phyloP scores from a whole-genome alignment of 2,113 vertebrate genomes.

The Tauraco erythrolophus region DNA sequence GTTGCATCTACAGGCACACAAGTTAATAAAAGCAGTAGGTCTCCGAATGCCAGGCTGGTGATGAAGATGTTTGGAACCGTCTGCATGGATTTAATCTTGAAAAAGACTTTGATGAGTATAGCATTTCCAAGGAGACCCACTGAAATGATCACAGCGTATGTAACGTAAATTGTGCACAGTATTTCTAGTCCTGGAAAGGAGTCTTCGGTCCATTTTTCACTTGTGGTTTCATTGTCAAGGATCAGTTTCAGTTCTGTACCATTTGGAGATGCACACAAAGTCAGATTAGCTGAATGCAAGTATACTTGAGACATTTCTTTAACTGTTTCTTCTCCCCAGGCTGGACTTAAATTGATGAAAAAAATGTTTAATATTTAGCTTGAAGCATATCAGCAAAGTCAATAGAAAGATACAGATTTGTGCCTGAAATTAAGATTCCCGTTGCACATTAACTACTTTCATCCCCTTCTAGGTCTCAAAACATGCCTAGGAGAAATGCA shows the following conservation, averaged over 20 bases:
- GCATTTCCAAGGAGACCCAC: conserved; percentile 85
- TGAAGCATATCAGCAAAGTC: conserved; percentile 23
- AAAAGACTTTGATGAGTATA: conserved; percentile 85
- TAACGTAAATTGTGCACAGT: conserved; percentile 76
- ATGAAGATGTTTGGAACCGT: conserved; percentile 86
- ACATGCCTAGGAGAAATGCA: conserved; percentile 69
- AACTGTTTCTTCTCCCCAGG: conserved; percentile 58
- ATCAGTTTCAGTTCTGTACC: conserved; percentile 64
- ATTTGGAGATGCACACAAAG: conserved; percentile 61
- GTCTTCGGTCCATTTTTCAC: conserved; percentile 63
- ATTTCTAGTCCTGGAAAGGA: conserved; percentile 78
- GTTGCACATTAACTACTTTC: conserved; percentile 55
- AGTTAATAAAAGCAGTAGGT: conserved; percentile 81
- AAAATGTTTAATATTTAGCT: conserved; percentile 39
- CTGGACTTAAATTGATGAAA: conserved; percentile 36
- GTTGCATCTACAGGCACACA: conserved; percentile 84
- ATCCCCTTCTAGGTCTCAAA: conserved; percentile 64
- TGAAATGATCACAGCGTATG: conserved; percentile 81
- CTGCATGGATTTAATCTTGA: conserved; percentile 85
- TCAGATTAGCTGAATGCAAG: conserved; percentile 71
- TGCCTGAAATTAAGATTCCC: conserved; percentile 44
- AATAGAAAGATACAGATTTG: neutral
- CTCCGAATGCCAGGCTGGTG: conserved; percentile 84
- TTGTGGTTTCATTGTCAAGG: conserved; percentile 60
- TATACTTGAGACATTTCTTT: conserved; percentile 73